Base-by-base conservation (phyloP, 2,888 invertebrate species). In the Gasteruption jaculator region DNA sequence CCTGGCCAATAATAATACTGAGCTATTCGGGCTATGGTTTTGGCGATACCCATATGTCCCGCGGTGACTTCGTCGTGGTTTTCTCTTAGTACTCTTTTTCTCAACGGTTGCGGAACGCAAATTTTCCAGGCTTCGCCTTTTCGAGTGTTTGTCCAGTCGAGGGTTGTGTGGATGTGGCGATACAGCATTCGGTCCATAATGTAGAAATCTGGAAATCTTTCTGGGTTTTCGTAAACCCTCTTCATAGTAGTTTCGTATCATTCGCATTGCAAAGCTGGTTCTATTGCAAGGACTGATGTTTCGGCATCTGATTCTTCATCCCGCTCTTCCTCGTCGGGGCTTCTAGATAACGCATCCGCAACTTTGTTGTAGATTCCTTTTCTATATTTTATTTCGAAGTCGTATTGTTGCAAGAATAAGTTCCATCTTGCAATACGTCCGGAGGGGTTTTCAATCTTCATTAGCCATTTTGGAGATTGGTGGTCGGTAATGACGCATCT, bases 151-250 rank as follows among this genome's bases (percentile, higher is more conserved):
- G 45, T 45, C 3, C 34, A 44, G 14, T 44, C 8, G 1, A 45
- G 14, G 2, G 29, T 25, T 16, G 42, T 38, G 3, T 42, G n/a
- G 1, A 43, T 38, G 6, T 46, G 30, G 3, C 38, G n/a, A 12
- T 46, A 52, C 2, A 49, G 22, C 41, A 32, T 16, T 40, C 48
- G 56, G 54, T 64, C 12, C 47, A 48, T 18, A 53, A 50, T 36
- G 5, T 26, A 26, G 27, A 21, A 50, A 5, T 46, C 49, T 0
- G 44, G 45, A 7, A 39, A 20, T 4, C 19, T 8, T 2, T 41
- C 32, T 6, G 46, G 45, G 4, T 42, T 2, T 5, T 30, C 12
- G 1, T 12, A 5, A 3, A 33, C 29, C 1, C 12, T 16, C 11
- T 26, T 3, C 7, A 31, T 11, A 1, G 21, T 12, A 2, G 10